Evolutionary conservation across 1,140 invertebrate genomes (phyloP).

Genomic region (Ips nitidus): DNA sequence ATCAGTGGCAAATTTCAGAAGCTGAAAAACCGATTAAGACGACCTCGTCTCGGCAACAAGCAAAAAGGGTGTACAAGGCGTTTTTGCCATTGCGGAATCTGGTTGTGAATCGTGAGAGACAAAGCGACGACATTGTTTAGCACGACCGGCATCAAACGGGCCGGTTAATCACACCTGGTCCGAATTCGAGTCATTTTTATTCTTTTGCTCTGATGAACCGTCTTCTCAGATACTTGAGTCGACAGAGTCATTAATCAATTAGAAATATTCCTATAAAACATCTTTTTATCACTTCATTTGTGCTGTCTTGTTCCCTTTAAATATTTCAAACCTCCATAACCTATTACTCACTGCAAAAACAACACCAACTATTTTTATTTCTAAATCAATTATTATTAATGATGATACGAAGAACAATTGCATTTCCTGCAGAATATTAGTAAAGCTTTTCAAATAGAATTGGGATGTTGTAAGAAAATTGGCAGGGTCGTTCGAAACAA

Average conservation of each 20-base stretch:
- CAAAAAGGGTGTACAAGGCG: slow-evolving; percentile 35
- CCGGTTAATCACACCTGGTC: slow-evolving; percentile 39
- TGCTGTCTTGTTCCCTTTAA: neutral
- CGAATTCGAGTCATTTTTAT: slow-evolving; percentile 38
- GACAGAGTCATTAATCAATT: slow-evolving; percentile 34
- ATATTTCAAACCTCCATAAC: too few species aligned
- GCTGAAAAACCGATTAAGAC: slow-evolving; percentile 33
- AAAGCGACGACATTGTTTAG: slow-evolving; percentile 39
- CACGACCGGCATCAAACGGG: slow-evolving; percentile 36
- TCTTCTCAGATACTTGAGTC: slow-evolving; percentile 29
- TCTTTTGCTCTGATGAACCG: slow-evolving; percentile 38
- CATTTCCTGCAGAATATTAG: too few species aligned
- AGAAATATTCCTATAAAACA: slow-evolving; percentile 35
- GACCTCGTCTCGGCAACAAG: slow-evolving; percentile 19
- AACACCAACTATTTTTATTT: too few species aligned
- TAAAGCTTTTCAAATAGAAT: too few species aligned
- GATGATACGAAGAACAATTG: too few species aligned
- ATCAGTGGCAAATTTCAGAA: slow-evolving; percentile 36
- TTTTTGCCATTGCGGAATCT: slow-evolving; percentile 37
- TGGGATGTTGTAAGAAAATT: slow-evolving; percentile 23
- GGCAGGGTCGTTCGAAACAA: slow-evolving; percentile 38
- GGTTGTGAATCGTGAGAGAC: slow-evolving; percentile 38
- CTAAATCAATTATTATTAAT: too few species aligned
- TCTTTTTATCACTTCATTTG: slow-evolving; percentile 33
- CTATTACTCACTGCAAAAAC: too few species aligned